Base-by-base conservation (phyloP, 2,113 vertebrate species). In the Nothocercus nigrocapillus region DNA sequence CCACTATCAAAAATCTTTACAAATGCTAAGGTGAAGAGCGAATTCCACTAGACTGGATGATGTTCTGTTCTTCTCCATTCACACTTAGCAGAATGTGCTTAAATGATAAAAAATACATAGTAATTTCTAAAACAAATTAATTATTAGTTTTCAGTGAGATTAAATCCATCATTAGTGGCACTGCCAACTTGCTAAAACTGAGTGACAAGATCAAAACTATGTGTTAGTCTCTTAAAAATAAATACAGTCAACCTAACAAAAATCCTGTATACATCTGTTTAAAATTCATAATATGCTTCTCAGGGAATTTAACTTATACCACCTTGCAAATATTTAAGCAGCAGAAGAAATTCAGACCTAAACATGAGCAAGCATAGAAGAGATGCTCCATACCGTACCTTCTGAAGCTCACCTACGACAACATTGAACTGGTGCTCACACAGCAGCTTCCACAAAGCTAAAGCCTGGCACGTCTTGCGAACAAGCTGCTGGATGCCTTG, bases 391-490 rank as follows among this genome's bases (percentile, higher is more conserved):
- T 40, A 56, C 11, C 88, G 13, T 96, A 99, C 99, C 99, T 99
- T 99, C 62, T 99, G 99, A 94, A 99, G 98, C 83, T 99, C 99
- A 47, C 98, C 98, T 51, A 99, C 98, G 95, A 99, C 98, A 95
- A 98, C 96, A 96, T 98, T 98, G 94, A 99, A 99, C 20, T 99
- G 99, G 94, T 99, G 99, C 82, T 99, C 99, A 95, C 99, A 99
- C 7, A 99, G 98, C 61, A 99, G 98, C 79, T 99, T 99, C 99
- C 99, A 99, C 18, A 99, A 98, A 56, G 99, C 98, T 95, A 99
- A 74, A 24, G 99, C 99, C 88, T 99, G 99, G 95, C 98, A 99
- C n/a, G 99, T 99, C 96, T 99, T 99, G 90, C 98, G 98, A 90
- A 99, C 98, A 76, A 99, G 94, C 74, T 99, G 98, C 96, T 99